Evolutionary conservation across 2,797 vertebrate species (phyloP), one percentile per base, ranked within the genome.

Genomic region (Enteromius radiatus): DNA sequence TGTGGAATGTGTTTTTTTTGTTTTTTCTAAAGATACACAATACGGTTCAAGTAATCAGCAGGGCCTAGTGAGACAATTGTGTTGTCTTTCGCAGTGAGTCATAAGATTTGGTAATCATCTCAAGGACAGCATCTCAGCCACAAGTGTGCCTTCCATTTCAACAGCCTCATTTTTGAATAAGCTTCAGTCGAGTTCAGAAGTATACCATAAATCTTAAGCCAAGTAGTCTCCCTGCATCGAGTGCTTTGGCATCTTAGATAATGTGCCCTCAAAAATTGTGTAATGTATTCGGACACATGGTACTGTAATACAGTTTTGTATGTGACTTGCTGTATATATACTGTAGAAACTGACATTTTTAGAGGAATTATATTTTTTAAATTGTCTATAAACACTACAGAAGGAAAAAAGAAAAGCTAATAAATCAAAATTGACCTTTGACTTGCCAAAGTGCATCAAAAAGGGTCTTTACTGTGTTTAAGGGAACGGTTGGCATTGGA

Each of bases 361-460:
- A 84, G 85, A 56, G 87, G 89, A 78, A 85, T 79, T 86, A 45
- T 92, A 89, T 93, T 93, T 94, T 88, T 93, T 87, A 86, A 92
- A 92, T 91, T 88, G 95, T 95, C 91, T 96, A 91, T 93, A 94
- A 95, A 93, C 93, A 90, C 93, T 95, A 91, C 77, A 28, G 76
- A 77, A 88, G 88, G 92, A 92, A 88, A 93, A 93, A 87, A 81
- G n/a, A 84, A 87, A 91, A 91, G 91, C 89, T 89, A 76, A 28
- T 28, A 41, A 61, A 76, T 61, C 47, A 47, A 43, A 67, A 49
- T 19, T 56, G 2, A 77, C 76, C 67, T 77, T 93, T 94, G 92
- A 93, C 85, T 93, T 92, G 92, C 93, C 95, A 95, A 95, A 95
- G 92, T 90, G 88, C 91, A 89, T 91, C 85, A 91, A 85, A 82